phyloP scores from a whole-genome alignment of 2,797 vertebrate genomes.

The Hoplostethus atlanticus region DNA sequence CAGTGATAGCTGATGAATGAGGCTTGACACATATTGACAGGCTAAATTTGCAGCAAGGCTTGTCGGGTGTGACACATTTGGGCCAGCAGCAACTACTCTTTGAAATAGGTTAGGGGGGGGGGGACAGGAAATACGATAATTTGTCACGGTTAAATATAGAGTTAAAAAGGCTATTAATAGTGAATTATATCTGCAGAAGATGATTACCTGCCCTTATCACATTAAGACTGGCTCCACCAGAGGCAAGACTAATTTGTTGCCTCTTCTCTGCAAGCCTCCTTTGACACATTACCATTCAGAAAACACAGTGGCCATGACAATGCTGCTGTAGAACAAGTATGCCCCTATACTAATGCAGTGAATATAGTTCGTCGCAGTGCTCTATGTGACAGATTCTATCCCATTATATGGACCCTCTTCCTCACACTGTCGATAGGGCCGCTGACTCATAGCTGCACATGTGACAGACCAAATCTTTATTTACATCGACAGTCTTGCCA shows the following conservation, averaged over 20 bases:
- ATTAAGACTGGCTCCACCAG: slow-evolving; percentile 67
- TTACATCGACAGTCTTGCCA: slow-evolving; percentile 58
- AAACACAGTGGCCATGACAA: slow-evolving; percentile 38
- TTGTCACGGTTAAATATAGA: slow-evolving; percentile 82
- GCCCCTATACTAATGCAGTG: slow-evolving; percentile 16
- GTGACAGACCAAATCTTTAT: slow-evolving; percentile 49
- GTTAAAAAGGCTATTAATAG: slow-evolving; percentile 80
- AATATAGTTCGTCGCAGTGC: slow-evolving; percentile 37
- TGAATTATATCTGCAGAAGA: slow-evolving; percentile 79
- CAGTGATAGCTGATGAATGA: slow-evolving; percentile 80
- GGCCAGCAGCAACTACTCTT: slow-evolving; percentile 74
- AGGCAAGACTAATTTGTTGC: slow-evolving; percentile 72
- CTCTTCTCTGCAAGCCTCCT: slow-evolving; percentile 45
- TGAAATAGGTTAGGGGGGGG: slow-evolving; percentile 67
- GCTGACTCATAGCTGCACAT: slow-evolving; percentile 44
- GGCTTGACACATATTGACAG: slow-evolving; percentile 83
- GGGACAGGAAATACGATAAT: slow-evolving; percentile 72
- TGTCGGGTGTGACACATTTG: slow-evolving; percentile 85
- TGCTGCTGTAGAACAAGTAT: slow-evolving; percentile 32
- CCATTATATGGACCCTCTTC: slow-evolving; percentile 29
- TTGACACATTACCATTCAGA: slow-evolving; percentile 49
- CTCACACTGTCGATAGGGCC: slow-evolving; percentile 40
- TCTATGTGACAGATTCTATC: slow-evolving; percentile 35
- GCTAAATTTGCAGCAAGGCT: slow-evolving; percentile 81
- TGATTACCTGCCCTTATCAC: slow-evolving; percentile 77